Evolutionary conservation across 1,140 invertebrate genomes (phyloP), one percentile per base, ranked within the genome.

Genomic region (Drosophila sucinea): DNA sequence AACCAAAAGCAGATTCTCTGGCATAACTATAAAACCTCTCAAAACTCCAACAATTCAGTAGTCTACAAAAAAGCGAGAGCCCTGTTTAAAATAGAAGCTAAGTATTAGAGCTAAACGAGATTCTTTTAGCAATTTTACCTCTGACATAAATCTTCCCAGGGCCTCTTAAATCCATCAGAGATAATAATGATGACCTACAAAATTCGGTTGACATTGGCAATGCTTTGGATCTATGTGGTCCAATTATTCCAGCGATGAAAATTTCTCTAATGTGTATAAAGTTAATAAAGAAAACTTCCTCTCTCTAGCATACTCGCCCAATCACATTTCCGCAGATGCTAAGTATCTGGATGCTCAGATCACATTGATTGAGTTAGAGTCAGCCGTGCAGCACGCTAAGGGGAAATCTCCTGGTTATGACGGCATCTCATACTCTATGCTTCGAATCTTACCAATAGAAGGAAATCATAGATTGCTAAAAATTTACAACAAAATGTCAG

Each of bases 181-280:
- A 55, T n/a, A 55, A 55, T 30, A 30, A 55, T 55, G 29, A 29
- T 55, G 54, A 55, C 25, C 54, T 55, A n/a, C 54, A 29, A 29
- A 55, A 55, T 55, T 55, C 54, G 54, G 54, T 29, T 55, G 54
- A 55, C 27, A 55, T 55, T 55, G 54, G 54, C 4, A 55, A 55
- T 55, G 54, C 54, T 29, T 29, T 55, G 54, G 41, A 17, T n/a
- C 41, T 44, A 44, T 44, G 41, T 44, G 41, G 41, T 44, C 41
- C 41, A 44, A 44, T 44, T 44, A 44, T 44, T 44, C 4, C 41
- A 44, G n/a, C 41, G 41, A 44, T 44, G 41, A 44, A 44, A 44
- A 44, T n/a, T 44, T 44, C 41, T 23, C 41, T 23, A 44, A 44
- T 44, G 17, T 23, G 17, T 47, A 23, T 47, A 47, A 47, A 40